phyloP scores from a whole-genome alignment of 2,888 invertebrate genomes.

The Cantharis lateralis region DNA sequence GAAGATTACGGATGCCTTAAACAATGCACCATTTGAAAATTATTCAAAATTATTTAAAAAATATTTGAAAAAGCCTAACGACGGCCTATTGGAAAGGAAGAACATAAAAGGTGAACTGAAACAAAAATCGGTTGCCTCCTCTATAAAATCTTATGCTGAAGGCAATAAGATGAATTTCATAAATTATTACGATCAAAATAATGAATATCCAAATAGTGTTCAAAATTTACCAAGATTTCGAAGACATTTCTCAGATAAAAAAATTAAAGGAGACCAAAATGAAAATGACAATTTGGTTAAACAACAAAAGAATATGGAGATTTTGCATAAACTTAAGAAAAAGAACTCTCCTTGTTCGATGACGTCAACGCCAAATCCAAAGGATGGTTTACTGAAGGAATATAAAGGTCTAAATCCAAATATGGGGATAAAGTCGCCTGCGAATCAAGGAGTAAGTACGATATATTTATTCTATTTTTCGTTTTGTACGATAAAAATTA shows the following conservation, averaged over 20 bases:
- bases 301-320: not conserved
- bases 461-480: not conserved
- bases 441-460: not conserved
- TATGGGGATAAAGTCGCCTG: not conserved
- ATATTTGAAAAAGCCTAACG: not conserved
- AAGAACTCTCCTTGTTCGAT: not conserved
- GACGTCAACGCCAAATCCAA: not conserved
- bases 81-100: not conserved
- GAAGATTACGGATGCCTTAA: not conserved
- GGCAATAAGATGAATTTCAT: not conserved
- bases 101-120: not conserved
- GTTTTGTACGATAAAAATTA: not conserved
- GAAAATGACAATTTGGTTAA: not conserved
- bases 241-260: not conserved
- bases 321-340: not conserved
- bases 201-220: not conserved
- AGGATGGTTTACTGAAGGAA: not conserved
- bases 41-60: not conserved
- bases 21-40: conserved; percentile 7
- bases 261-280: not conserved
- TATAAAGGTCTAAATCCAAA: conserved; percentile 1
- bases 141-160: not conserved
- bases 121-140: not conserved
- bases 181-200: not conserved
- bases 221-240: not conserved